A percentile compares a stretch with the other conserved stretches of the same genome.
phyloP scores from a whole-genome alignment of 2,888 invertebrate species.

The Shargacucullia verbasci region DNA sequence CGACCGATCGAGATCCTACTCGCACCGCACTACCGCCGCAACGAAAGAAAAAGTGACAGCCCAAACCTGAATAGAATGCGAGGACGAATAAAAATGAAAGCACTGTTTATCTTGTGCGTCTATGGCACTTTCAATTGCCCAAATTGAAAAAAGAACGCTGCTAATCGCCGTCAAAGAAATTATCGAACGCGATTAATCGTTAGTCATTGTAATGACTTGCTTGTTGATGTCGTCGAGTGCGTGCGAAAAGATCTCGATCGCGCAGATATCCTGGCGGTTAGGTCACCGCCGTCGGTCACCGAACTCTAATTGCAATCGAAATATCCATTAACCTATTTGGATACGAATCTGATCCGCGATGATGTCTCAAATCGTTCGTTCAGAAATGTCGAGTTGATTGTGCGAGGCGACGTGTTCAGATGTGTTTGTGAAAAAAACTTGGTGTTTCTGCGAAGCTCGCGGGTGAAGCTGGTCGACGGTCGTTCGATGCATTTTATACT shows the following conservation, averaged over 20 bases:
- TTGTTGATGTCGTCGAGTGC: constrained; percentile 60
- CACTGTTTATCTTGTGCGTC: constrained; percentile 68
- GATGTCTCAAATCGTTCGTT: constrained; percentile 66
- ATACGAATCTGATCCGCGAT: constrained; percentile 43
- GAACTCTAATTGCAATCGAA: constrained; percentile 65
- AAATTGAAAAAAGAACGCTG: constrained; percentile 34
- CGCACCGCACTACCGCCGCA: constrained; percentile 67
- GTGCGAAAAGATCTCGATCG: constrained; percentile 73
- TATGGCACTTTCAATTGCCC: constrained; percentile 54
- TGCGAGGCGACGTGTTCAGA: constrained; percentile 66
- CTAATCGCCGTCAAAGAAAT: constrained; percentile 17
- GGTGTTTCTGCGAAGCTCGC: constrained; percentile 69
- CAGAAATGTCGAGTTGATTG: constrained; percentile 64
- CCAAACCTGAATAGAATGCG: constrained; percentile 87
- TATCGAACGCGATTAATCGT: constrained; percentile 31
- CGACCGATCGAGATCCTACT: constrained; percentile 75
- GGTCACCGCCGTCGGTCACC: constrained; percentile 70
- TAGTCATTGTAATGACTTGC: constrained; percentile 71
- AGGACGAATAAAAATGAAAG: constrained; percentile 89
- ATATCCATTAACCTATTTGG: constrained; percentile 66
- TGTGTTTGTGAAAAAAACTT: constrained; percentile 66
- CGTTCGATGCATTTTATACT: constrained; percentile 57
- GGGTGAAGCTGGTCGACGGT: constrained; percentile 42
- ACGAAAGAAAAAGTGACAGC: constrained; percentile 89
- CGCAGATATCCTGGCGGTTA: constrained; percentile 69